Evolutionary conservation across 2,888 invertebrate species (phyloP), one percentile per base, ranked within the genome.

Genomic region (Spilarctia lutea): DNA sequence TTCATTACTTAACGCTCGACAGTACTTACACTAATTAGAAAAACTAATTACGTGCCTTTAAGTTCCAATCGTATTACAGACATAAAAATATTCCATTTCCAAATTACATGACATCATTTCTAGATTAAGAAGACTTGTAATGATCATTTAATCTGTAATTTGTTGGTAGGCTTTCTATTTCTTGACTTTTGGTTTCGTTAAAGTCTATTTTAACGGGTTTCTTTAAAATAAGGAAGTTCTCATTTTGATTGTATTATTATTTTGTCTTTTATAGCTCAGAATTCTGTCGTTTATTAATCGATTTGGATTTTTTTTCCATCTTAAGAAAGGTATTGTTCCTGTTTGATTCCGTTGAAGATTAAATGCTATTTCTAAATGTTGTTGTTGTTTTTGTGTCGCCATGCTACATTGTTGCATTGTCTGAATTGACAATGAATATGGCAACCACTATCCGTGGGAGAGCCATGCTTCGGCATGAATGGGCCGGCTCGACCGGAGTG

Each of bases 1-100:
- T 39, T 63, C 39, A 71, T 71, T 71, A 42, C 18, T 20, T 80
- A 73, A 73, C 86, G 77, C 39, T 76, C 66, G 76, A 79, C 80
- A 83, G 85, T 90, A 90, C 91, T 92, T 91, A 88, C 86, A 81
- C 86, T 91, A 92, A 92, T 91, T 91, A 88, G 76, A 80, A 86
- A 75, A 71, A 75, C 83, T 91, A 89, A 91, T 92, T 91, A 48
- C 48, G 18, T 33, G 71, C 63, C 66, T 73, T 89, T 79, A 81
- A 83, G 81, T 84, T 87, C 81, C 81, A 85, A 87, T 88, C 80
- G 81, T 83, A 88, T 87, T 87, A 86, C 79, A 87, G 83, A 73
- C 83, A 85, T 83, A 86, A 83, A 85, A 83, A 84, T 81, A 75
- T 84, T 82, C 79, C 74, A 82, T 78, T 79, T 75, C 79, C 83